phyloP scores from a whole-genome alignment of 2,888 invertebrate species.

The Nipponacmea schrenckii region DNA sequence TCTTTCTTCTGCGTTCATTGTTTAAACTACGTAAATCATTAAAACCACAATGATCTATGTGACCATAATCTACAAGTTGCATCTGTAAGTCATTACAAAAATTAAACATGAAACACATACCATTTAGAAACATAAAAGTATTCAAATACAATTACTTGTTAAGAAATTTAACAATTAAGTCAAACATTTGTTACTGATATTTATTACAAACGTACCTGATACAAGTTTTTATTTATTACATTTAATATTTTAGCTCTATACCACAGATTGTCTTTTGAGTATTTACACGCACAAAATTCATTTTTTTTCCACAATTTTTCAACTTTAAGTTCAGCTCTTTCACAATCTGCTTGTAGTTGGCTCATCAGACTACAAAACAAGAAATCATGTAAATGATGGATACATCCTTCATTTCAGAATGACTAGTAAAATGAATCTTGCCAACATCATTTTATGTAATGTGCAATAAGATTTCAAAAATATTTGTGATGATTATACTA shows the following conservation, averaged over 20 bases:
- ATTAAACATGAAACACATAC: not conserved
- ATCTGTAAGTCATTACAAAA: conserved; percentile 64
- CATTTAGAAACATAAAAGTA: not conserved
- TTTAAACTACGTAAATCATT: conserved; percentile 72
- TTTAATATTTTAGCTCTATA: conserved; percentile 73
- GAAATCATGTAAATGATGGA: too few relatives aligned
- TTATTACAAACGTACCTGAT: conserved; percentile 37
- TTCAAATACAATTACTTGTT: not conserved
- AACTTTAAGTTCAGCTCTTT: conserved; percentile 25
- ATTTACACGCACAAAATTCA: conserved; percentile 72
- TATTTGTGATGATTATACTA: too few relatives aligned
- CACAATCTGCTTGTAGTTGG: conserved; percentile 36
- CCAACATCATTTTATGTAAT: too few relatives aligned
- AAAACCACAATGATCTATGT: conserved; percentile 70
- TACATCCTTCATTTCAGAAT: too few relatives aligned
- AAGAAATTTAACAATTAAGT: not conserved
- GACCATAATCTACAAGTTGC: conserved; percentile 77
- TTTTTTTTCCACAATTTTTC: conserved; percentile 37
- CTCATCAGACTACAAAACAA: conserved; percentile 47
- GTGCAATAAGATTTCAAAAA: too few relatives aligned
- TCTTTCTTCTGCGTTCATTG: conserved; percentile 71
- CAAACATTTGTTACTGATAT: not conserved
- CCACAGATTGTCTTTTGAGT: conserved; percentile 73
- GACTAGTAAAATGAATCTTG: too few relatives aligned
- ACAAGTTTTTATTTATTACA: conserved; percentile 36